Percentiles rank a stretch among this genome's conserved stretches.
These are phyloP conservation scores for Maccullochella peelii DNA, from an alignment of 2,113 vertebrate species.

Conservation along the genomic window DNA sequence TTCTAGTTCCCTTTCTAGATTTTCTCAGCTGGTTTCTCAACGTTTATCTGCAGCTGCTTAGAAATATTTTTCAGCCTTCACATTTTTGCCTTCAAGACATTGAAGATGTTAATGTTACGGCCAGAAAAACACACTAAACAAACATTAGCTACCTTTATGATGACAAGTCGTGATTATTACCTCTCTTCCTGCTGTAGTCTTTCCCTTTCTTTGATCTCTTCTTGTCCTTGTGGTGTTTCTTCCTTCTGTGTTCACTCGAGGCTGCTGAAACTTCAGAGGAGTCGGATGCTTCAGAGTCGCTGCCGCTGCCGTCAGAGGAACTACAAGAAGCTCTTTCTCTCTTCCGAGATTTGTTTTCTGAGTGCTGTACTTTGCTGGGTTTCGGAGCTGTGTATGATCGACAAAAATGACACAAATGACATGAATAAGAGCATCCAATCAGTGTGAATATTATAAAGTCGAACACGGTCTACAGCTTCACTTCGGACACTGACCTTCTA, in stretches of 20 bases:
- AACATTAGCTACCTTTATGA: neutral
- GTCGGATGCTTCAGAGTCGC: constrained; percentile 68
- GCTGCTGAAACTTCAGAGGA: constrained; percentile 70
- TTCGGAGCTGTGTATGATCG: constrained; percentile 41
- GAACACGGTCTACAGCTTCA: fast-evolving
- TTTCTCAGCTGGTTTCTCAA: no score
- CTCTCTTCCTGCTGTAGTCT: constrained; percentile 84
- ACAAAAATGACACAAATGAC: neutral
- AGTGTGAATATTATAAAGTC: neutral
- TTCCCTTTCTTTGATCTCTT: constrained; percentile 77
- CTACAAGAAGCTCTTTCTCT: constrained; percentile 70
- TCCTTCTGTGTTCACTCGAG: constrained; percentile 71
- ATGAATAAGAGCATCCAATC: no score
- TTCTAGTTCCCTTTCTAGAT: no score
- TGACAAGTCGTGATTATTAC: constrained; percentile 40
- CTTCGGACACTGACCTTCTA: constrained; percentile 65
- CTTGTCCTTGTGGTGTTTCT: constrained; percentile 80
- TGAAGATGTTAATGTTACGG: neutral
- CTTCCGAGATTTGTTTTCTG: constrained; percentile 75
- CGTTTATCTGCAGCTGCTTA: no score
- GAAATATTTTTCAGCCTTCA: no score
- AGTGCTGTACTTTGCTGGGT: constrained; percentile 67
- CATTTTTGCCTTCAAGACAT: neutral
- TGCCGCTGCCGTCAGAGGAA: constrained; percentile 65
- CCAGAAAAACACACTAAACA: neutral